Base-by-base conservation (phyloP, 2,113 vertebrate species). In the Clarias batrachus region DNA sequence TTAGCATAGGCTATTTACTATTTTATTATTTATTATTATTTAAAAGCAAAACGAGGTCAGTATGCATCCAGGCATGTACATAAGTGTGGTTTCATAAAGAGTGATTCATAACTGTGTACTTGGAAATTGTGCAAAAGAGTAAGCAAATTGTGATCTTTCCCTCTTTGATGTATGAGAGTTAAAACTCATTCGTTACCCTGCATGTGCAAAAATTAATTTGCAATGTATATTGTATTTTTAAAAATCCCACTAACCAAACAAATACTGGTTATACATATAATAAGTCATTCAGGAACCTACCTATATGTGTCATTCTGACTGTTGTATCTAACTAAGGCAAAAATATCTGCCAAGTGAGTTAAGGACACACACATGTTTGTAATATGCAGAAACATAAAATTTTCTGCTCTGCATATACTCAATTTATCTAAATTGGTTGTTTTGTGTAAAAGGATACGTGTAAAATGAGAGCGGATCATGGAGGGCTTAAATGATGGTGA, bases 381-480 rank as follows among this genome's bases (percentile, higher is more conserved):
- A 68, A 73, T 41, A 76, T 19, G 65, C 25, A 37, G 41, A 56
- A 71, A 62, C 56, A 60, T 17, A 19, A 10, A 4, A n/a, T 48
- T 41, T 41, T 41, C 68, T 1, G 7, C 2, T 71, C 33, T 71
- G 30, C 5, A n/a, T 27, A 19, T 59, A 16, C 7, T 27, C 8
- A 11, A 57, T 33, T 79, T 30, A n/a, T 79, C 54, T 23, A 33
- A 16, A 60, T 37, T 3, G 41, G 7, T 60, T 33, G 54, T 41
- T 68, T 76, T 41, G 30, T 62, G 4, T 6, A 30, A 27, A 94
- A 96, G 96, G 98, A 99, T 99, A 99, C 98, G 98, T 78, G 98
- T 99, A 90, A 99, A 99, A 93, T 99, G 98, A 85, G 98, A 99
- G 83, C 98, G 97, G 93, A 99, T 99, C 98, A 99, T 99, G 81